phyloP scores from a whole-genome alignment of 35 echinoderm and acorn worm species.

The Holothuria glaberrima region DNA sequence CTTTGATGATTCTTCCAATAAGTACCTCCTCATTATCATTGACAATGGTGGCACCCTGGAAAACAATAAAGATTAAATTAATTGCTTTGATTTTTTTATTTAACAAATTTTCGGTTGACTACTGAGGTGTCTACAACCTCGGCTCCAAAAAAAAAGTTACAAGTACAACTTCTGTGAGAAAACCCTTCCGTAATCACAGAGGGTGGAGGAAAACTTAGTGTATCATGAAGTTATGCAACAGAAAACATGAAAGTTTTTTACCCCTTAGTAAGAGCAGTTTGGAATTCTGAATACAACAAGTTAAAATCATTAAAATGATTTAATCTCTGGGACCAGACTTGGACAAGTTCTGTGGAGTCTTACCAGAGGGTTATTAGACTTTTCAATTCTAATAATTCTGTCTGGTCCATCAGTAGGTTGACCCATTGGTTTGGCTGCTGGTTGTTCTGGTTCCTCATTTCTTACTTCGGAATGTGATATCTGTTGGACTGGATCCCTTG shows the following conservation, averaged over 20 bases:
- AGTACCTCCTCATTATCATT: slow-evolving; percentile 84
- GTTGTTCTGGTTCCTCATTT: background rate
- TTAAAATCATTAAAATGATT: too few species aligned
- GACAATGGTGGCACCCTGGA: slow-evolving; percentile 94
- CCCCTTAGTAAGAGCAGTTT: too few species aligned
- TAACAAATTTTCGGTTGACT: background rate
- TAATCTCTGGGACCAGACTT: too few species aligned
- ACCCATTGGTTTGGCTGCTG: background rate
- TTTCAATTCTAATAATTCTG: slow-evolving; percentile 89
- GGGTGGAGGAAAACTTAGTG: too few species aligned
- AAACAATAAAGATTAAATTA: background rate
- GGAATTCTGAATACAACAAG: too few species aligned
- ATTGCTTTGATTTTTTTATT: background rate
- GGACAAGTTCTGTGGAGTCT: too few species aligned
- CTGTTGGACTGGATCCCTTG: slow-evolving; percentile 57
- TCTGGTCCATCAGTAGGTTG: slow-evolving; percentile 67
- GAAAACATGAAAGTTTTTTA: too few species aligned
- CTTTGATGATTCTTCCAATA: slow-evolving; percentile 93
- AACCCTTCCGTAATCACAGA: too few species aligned
- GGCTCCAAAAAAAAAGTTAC: too few species aligned
- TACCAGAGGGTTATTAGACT: slow-evolving; percentile 91
- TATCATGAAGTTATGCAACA: too few species aligned
- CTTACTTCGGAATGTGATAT: slow-evolving; percentile 3
- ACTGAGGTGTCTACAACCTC: too few species aligned
- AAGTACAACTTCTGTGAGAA: too few species aligned